Evolutionary conservation across 2,797 vertebrate genomes (phyloP).

Genomic region (Bradypus variegatus): DNA sequence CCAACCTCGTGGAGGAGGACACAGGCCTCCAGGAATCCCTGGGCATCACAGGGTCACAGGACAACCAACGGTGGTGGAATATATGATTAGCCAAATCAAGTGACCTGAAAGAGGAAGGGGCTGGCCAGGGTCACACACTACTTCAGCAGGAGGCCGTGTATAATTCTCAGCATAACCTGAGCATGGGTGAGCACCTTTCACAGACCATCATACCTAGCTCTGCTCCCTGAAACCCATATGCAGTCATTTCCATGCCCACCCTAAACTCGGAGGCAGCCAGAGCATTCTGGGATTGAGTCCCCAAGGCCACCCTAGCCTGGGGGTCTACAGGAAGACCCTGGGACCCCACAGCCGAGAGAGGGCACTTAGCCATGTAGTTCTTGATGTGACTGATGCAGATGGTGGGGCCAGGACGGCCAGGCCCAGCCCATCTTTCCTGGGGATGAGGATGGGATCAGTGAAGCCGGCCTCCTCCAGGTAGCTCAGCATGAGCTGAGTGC

Average conservation of each 20-base stretch:
- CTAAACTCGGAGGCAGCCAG: not conserved
- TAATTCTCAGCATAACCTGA: not conserved
- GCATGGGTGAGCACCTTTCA: not conserved
- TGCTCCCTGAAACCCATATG: no score
- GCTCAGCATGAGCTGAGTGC: conserved; percentile 86
- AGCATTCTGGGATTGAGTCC: not conserved
- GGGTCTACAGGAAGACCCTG: not conserved
- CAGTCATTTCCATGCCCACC: not conserved
- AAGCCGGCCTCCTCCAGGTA: conserved; percentile 95
- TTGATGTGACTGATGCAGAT: conserved; percentile 98
- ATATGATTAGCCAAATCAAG: not conserved
- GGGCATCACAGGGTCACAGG: not conserved
- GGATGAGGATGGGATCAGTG: conserved; percentile 89
- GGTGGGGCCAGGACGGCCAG: conserved; percentile 89
- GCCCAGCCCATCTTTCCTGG: conserved; percentile 93
- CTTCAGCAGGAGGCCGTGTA: not conserved
- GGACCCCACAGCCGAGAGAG: no score
- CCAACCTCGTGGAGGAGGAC: no score
- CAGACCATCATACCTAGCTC: not conserved
- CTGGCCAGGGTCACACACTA: not conserved
- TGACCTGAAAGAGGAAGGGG: not conserved
- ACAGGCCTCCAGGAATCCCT: fast-evolving
- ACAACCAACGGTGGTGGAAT: not conserved
- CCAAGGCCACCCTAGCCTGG: no score
- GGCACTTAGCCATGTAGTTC: conserved; percentile 90